Evolutionary conservation across 2,797 vertebrate species (phyloP).

Genomic region (Ctenopoma multispine): DNA sequence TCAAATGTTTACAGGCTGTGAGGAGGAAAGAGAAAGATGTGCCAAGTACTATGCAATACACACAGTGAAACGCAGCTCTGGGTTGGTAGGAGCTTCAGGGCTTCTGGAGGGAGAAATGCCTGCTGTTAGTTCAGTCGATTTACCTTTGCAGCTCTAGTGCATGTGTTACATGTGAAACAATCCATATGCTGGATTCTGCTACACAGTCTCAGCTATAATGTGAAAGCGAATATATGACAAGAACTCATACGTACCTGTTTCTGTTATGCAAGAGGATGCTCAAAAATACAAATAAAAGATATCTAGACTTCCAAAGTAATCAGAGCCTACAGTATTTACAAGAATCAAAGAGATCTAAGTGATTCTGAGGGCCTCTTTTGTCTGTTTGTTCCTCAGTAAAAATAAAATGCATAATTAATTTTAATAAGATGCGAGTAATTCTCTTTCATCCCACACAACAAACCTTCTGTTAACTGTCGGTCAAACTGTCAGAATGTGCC

Average conservation of each 20-base stretch:
- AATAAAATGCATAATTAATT: slow-evolving; percentile 12
- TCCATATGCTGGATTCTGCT: not conserved
- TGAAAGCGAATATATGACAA: not conserved
- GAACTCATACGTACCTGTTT: not conserved
- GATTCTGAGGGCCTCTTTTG: not conserved
- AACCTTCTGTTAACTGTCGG: slow-evolving; percentile 10
- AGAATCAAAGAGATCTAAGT: slow-evolving; percentile 14
- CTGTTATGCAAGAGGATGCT: slow-evolving; percentile 1
- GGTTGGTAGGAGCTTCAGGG: not conserved
- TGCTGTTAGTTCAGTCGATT: not conserved
- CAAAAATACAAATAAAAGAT: slow-evolving; percentile 11
- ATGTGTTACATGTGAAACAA: not conserved
- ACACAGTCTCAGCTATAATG: no score
- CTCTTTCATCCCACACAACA: slow-evolving; percentile 29
- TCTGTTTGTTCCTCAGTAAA: not conserved
- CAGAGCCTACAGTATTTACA: not conserved
- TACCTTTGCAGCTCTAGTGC: slow-evolving; percentile 5
- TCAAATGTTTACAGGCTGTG: slow-evolving; percentile 2
- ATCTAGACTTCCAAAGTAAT: not conserved
- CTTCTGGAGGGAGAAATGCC: not conserved
- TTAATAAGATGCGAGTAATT: slow-evolving; percentile 21
- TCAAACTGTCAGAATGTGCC: no score
- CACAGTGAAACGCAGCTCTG: not conserved
- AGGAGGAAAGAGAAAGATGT: slow-evolving; percentile 1
- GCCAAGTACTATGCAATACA: not conserved